Base-by-base conservation (phyloP, 1,140 invertebrate genomes). In the Zaprionus ghesquierei region DNA sequence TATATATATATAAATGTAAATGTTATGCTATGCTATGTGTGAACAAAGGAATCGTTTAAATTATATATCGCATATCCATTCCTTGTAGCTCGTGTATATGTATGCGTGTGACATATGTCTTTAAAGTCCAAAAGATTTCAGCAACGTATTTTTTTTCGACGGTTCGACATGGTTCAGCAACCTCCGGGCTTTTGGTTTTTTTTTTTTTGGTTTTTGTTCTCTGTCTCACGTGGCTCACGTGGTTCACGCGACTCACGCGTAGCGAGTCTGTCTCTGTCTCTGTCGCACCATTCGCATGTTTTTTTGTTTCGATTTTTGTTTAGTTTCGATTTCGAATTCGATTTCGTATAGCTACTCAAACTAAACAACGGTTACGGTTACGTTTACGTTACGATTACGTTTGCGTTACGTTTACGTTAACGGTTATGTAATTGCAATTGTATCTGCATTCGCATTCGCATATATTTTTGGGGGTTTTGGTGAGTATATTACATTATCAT, bases 401-500 rank as follows among this genome's bases (percentile, higher is more conserved):
- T 80, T 89, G 18, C 38, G 38, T 15, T 35, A 75, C 76, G 62
- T 79, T 20, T 46, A 86, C 86, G 74, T 38, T 78, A 85, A 46
- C 41, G 41, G 18, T 22, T 20, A 46, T 46, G 20, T 60, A 66
- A 22, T 46, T 44, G 38, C 18, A 44, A 18, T 53, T 65, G 15
- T 58, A 46, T 55, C 41, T 29, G 59, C 55, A 46, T 44, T 72
- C 77, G 68, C 77, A 31, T 62, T 69, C n/a, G 59, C 51, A 62
- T 62, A 62, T 62, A 22, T 54, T 46, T 44, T 64, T 29, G 2
- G 55, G 68, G 75, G 63, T n/a, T 79, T 70, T 85, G 73, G 87
- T 86, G 75, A 86, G 82, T 86, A 86, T 82, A 86, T 79, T 86
- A 86, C 82, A 86, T 86, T 87, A 79, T 82, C 79, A 76, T 86